These are phyloP conservation scores for Trachurus trachurus DNA, from an alignment of 2,797 vertebrate genomes.

Conservation along the genomic window DNA sequence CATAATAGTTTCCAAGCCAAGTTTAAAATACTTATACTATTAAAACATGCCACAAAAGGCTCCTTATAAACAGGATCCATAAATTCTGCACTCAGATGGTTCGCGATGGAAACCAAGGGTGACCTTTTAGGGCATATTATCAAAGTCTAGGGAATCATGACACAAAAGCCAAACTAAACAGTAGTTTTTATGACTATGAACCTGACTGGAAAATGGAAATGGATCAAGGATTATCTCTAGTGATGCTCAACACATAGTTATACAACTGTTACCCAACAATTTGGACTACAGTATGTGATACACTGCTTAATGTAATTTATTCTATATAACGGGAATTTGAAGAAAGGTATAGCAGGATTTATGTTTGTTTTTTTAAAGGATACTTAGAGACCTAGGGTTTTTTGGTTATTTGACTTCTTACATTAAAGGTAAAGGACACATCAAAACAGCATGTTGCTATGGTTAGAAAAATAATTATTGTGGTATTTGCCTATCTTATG, in stretches of 20 bases:
- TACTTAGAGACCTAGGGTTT: too few relatives aligned
- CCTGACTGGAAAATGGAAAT: constrained; percentile 5
- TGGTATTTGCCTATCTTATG: too few relatives aligned
- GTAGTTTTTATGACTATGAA: constrained; percentile 33
- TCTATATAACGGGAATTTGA: not conserved
- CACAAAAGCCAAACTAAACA: constrained; percentile 13
- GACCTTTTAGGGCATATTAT: constrained; percentile 15
- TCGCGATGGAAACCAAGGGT: not conserved
- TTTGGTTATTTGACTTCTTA: not conserved
- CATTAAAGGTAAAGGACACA: not conserved
- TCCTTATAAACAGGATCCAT: constrained; percentile 20
- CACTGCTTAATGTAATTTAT: not conserved
- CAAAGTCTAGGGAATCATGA: not conserved
- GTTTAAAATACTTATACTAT: constrained; percentile 12
- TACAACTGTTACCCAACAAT: not conserved
- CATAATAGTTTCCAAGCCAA: not conserved
- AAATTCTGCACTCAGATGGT: constrained; percentile 23
- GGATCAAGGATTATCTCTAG: not conserved
- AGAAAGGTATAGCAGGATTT: not conserved
- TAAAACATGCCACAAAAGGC: not conserved
- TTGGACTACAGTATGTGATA: not conserved
- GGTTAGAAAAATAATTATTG: too few relatives aligned
- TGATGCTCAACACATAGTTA: not conserved
- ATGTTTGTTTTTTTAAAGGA: accelerated
- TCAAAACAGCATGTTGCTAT: not conserved